Evolutionary conservation across 1,140 invertebrate genomes (phyloP).

Genomic region (Ylistrum balloti): DNA sequence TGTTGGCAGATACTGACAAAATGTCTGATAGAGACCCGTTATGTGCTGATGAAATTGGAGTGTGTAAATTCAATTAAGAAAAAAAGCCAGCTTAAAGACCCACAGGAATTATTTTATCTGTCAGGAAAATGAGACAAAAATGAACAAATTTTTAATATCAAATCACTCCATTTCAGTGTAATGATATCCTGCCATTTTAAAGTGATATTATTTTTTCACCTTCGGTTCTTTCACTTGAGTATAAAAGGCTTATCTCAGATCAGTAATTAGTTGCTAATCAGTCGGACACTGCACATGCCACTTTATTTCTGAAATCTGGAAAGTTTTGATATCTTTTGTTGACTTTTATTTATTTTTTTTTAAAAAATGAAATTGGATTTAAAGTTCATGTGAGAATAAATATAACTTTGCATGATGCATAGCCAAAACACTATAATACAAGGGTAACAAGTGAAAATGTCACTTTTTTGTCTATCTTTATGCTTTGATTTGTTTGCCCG

Average conservation of each 20-base stretch:
- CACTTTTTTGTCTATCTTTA: background rate
- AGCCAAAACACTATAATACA: too few relatives aligned
- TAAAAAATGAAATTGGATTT: conserved; percentile 7
- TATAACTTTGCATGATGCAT: background rate
- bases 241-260: background rate
- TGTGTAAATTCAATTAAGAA: conserved; percentile 36
- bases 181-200: background rate
- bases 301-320: background rate
- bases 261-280: conserved; percentile 20
- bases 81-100: conserved; percentile 8
- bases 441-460: background rate
- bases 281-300: background rate
- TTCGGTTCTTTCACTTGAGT: background rate
- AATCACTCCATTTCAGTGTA: background rate
- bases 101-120: background rate
- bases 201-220: background rate
- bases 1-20: background rate
- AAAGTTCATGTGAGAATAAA: background rate
- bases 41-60: conserved; percentile 20
- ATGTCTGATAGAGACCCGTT: background rate
- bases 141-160: background rate
- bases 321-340: conserved; percentile 23
- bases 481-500: conserved; percentile 6
- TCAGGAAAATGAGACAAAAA: conserved; percentile 15
- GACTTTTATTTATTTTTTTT: background rate